Evolutionary conservation across 2,888 invertebrate genomes (phyloP).

Genomic region (Athalia rosae): DNA sequence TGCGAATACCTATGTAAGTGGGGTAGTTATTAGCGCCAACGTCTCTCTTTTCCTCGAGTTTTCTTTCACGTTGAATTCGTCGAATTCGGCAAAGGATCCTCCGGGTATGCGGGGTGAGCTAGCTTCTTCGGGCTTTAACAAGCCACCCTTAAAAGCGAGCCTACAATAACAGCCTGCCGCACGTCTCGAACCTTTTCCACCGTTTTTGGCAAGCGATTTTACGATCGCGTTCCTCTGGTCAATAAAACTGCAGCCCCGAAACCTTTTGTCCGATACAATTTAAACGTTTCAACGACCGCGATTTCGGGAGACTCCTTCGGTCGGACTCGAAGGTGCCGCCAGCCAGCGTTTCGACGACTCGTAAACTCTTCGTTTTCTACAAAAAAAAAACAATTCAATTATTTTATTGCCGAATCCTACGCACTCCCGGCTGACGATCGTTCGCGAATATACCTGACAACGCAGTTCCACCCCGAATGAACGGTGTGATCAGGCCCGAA

Average conservation of each 20-base stretch:
- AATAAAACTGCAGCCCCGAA: conserved; percentile 39
- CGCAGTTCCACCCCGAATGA: too few species aligned
- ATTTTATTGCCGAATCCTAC: background rate
- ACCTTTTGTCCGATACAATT: conserved; percentile 44
- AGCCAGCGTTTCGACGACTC: too few species aligned
- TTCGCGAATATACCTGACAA: too few species aligned
- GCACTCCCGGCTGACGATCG: too few species aligned
- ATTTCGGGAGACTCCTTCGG: too few species aligned
- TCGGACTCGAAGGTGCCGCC: too few species aligned
- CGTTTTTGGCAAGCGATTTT: conserved; percentile 42
- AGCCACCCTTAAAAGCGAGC: conserved; percentile 41
- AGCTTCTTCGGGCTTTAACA: conserved; percentile 25
- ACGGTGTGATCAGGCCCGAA: too few species aligned
- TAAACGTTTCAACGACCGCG: conserved; percentile 36
- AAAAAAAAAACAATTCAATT: background rate
- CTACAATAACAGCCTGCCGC: conserved; percentile 11
- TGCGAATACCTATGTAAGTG: too few species aligned
- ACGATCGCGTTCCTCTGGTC: conserved; percentile 37
- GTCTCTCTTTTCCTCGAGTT: background rate
- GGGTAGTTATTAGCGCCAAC: too few species aligned
- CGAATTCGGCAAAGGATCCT: background rate
- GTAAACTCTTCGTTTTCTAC: too few species aligned
- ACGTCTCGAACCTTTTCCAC: background rate
- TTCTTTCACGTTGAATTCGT: background rate
- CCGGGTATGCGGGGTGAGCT: background rate